Evolutionary conservation across 2,113 vertebrate genomes (phyloP), one percentile per base, ranked within the genome.

Genomic region (Strigops habroptila): DNA sequence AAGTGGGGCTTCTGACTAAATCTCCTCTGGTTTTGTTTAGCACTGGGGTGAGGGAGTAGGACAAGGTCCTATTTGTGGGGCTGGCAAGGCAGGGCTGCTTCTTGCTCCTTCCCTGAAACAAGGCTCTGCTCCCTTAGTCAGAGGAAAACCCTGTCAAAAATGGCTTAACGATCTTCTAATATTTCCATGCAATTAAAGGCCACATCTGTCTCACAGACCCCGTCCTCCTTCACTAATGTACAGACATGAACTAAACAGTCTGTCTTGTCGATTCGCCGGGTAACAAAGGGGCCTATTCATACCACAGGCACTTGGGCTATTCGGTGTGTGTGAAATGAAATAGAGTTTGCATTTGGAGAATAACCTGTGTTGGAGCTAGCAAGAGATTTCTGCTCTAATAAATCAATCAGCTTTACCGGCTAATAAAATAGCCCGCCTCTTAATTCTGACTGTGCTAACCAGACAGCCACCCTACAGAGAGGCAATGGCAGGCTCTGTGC

Each of bases 221-320:
- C 64, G 93, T 97, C 95, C 97, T 97, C 97, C 97, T 98, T 83
- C 49, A 78, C 96, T 89, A 68, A 95, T 82, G 95, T 95, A 97
- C 97, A 98, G 98, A 98, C 98, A 98, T 97, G 98, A 98, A 98
- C 97, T 97, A 98, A 98, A 98, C 98, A 98, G 97, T 98, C 97
- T 98, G 98, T 98, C 97, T 95, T 98, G 98, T 96, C 90, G 95
- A 97, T 97, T 91, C 89, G 31, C 87, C 14, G 96, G 88, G 95
- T 96, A 98, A 98, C 98, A 98, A 98, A 98, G 98, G 96, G 80
- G 91, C 94, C 98, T 92, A 98, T 98, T 98, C 98, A 98, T 98
- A 95, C 83, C 95, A 44, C 60, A 91, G 96, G 96, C 96, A 67
- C 96, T 97, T 63, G 74, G 94, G 86, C 96, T 76, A 71, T 77